Conservation (phyloP, 2,113 vertebrate genomes). For the Dromiciops gliroides region DNA sequence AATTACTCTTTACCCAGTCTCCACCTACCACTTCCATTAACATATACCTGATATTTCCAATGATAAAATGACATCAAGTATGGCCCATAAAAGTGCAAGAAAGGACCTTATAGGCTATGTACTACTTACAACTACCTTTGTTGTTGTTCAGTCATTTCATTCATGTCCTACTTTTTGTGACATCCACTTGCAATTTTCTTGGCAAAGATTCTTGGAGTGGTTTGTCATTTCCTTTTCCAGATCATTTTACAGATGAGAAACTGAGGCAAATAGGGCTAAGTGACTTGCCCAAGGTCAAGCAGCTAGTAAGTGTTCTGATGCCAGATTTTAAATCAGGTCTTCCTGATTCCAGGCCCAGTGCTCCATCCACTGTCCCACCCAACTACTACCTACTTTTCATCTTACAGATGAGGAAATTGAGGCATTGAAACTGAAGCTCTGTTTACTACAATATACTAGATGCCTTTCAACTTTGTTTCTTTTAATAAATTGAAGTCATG, state of each 20-base stretch:
- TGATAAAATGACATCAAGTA: not conserved
- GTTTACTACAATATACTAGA: not conserved
- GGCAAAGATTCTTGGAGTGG: no score
- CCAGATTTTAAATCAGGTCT: no score
- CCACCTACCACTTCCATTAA: not conserved
- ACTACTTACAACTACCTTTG: not conserved
- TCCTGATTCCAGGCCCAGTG: no score
- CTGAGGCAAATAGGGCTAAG: no score
- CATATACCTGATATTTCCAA: not conserved
- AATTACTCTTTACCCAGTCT: not conserved
- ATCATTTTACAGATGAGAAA: no score
- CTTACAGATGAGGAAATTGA: not conserved
- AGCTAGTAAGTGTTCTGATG: no score
- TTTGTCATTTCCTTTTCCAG: no score
- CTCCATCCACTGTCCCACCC: no score
- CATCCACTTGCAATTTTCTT: no score
- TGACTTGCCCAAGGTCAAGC: no score
- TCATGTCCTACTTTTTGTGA: no score
- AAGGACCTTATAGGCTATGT: not conserved
- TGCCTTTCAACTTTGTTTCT: not conserved
- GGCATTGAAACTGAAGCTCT: not conserved
- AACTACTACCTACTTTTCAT: not conserved
- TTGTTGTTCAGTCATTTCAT: no score
- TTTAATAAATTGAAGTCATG: not conserved
- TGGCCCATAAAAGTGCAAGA: not conserved